Evolutionary conservation across 92 coral and sea anemone genomes (phyloP).

Genomic region (Phymanthus crucifer): DNA sequence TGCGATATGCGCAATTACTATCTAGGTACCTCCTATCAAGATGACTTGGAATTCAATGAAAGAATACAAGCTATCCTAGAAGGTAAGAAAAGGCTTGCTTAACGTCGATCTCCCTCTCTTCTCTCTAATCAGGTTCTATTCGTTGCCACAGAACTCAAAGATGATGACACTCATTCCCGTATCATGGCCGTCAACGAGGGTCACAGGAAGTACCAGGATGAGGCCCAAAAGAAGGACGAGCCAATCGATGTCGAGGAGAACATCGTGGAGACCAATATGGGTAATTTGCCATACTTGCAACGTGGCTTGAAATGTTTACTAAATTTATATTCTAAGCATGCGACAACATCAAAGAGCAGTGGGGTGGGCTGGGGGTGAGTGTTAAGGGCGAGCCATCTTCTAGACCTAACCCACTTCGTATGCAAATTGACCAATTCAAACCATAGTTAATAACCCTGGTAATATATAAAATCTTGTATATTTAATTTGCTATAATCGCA

Average conservation of each 20-base stretch:
- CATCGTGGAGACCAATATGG: constrained; percentile 31
- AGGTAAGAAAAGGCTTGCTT: constrained; percentile 1
- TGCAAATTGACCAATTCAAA: too few relatives aligned
- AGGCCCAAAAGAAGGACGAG: background rate
- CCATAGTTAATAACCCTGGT: too few relatives aligned
- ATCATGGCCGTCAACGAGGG: constrained; percentile 35
- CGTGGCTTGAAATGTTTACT: too few relatives aligned
- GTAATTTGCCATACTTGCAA: background rate
- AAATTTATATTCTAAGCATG: too few relatives aligned
- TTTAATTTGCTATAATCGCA: too few relatives aligned
- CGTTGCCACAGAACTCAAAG: constrained; percentile 2
- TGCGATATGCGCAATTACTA: background rate
- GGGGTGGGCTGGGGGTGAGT: too few relatives aligned
- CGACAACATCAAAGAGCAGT: too few relatives aligned
- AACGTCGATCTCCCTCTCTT: background rate
- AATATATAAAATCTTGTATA: too few relatives aligned
- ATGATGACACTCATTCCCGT: constrained; percentile 27
- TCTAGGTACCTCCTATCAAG: constrained; percentile 20
- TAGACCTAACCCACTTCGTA: too few relatives aligned
- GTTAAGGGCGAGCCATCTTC: too few relatives aligned
- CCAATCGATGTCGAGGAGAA: constrained; percentile 30
- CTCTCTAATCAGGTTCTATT: background rate
- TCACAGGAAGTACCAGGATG: constrained; percentile 24
- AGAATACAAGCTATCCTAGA: background rate
- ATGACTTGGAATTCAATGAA: constrained; percentile 14